These are phyloP conservation scores for Epinephelus cyanopodus DNA, from an alignment of 2,113 vertebrate genomes.

Conservation along the genomic window DNA sequence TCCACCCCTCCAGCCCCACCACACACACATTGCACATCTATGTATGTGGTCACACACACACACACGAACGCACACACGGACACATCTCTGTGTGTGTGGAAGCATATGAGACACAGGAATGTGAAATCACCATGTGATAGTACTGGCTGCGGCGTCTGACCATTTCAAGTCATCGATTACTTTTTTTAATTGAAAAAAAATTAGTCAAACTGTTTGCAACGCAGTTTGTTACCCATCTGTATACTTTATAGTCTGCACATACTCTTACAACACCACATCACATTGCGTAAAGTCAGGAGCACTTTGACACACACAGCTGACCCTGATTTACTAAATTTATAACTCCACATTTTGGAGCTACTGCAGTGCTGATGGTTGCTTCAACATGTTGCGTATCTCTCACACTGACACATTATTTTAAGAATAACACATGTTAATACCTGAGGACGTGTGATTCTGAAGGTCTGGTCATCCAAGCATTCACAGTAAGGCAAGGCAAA, in stretches of 20 bases:
- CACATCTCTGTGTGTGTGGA: conserved; percentile 1
- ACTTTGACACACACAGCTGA: not conserved
- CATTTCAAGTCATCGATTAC: not conserved
- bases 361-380: not conserved
- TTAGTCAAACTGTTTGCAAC: not conserved
- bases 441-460: not conserved
- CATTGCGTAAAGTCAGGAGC: not conserved
- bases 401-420: not conserved
- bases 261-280: no score
- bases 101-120: not conserved
- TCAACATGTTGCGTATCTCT: not conserved
- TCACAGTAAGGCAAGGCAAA: not conserved
- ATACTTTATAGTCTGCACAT: not conserved
- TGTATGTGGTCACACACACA: not conserved
- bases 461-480: no score
- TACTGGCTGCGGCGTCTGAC: not conserved
- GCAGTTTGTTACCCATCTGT: not conserved
- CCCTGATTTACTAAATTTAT: not conserved
- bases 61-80: not conserved
- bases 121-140: not conserved
- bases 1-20: not conserved
- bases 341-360: not conserved
- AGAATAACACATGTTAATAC: not conserved
- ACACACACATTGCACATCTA: not conserved
- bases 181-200: not conserved